A percentile compares a stretch with the other conserved stretches of the same genome.
These are phyloP conservation scores for Hypsopygia costalis DNA, from an alignment of 2,888 invertebrate species.

Conservation along the genomic window DNA sequence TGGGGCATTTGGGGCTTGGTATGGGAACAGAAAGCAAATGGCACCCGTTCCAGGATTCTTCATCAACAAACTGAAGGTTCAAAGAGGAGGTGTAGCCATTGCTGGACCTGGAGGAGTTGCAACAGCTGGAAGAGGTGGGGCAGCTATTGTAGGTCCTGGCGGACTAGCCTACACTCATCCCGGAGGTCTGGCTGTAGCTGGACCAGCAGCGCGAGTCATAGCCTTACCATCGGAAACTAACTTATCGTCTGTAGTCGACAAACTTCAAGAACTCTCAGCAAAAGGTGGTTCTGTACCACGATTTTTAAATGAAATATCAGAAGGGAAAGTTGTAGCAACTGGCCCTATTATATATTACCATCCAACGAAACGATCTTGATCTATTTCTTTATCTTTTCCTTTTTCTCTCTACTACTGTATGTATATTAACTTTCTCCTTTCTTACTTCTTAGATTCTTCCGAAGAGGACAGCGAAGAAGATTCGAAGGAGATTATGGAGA, in stretches of 20 bases:
- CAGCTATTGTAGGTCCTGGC: constrained; percentile 89
- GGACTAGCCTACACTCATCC: constrained; percentile 88
- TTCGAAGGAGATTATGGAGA: constrained; percentile 25
- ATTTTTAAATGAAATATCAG: constrained; percentile 74
- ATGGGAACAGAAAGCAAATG: constrained; percentile 46
- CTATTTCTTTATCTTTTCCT: constrained; percentile 24
- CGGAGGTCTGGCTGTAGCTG: constrained; percentile 87
- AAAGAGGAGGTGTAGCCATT: constrained; percentile 88
- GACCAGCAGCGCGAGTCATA: constrained; percentile 86
- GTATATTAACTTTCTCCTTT: constrained; percentile 42
- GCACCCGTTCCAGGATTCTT: constrained; percentile 82
- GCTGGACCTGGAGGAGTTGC: constrained; percentile 92
- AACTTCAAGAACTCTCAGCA: constrained; percentile 55
- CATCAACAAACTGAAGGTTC: constrained; percentile 84
- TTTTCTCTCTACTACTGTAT: constrained; percentile 18
- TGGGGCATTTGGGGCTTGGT: constrained; percentile 42
- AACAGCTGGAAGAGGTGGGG: constrained; percentile 89
- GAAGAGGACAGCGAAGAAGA: constrained; percentile 31
- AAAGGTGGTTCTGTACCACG: constrained; percentile 54
- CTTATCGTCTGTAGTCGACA: constrained; percentile 74
- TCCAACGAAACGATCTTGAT: constrained; percentile 50
- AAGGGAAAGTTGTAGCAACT: constrained; percentile 86
- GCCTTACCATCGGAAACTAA: constrained; percentile 83
- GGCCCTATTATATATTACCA: constrained; percentile 88
- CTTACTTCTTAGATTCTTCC: constrained; percentile 59